These are phyloP conservation scores for Coryphaenoides rupestris DNA, from an alignment of 2,113 vertebrate species.

Conservation along the genomic window DNA sequence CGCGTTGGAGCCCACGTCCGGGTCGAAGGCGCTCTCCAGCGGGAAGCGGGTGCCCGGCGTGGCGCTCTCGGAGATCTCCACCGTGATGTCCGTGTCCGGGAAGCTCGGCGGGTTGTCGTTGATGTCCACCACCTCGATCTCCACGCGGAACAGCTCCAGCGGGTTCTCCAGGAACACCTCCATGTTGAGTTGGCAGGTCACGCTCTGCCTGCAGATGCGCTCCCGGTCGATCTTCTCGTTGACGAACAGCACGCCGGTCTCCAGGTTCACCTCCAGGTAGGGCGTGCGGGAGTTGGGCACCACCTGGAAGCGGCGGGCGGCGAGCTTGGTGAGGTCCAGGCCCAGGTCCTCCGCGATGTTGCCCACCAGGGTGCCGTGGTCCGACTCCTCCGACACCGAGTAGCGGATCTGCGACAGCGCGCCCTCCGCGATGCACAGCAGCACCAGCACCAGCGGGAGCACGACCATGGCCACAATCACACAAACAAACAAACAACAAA, in stretches of 20 bases:
- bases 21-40: constrained; percentile 94
- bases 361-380: constrained; percentile 95
- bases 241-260: constrained; percentile 90
- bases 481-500: constrained; percentile 25
- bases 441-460: constrained; percentile 80
- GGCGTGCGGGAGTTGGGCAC: constrained; percentile 90
- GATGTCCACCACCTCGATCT: constrained; percentile 95
- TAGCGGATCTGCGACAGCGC: constrained; percentile 90
- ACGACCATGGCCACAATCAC: constrained; percentile 84
- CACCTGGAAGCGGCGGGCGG: constrained; percentile 90
- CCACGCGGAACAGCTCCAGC: constrained; percentile 92
- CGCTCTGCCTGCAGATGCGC: constrained; percentile 92
- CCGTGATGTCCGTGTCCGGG: constrained; percentile 90
- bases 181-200: constrained; percentile 90
- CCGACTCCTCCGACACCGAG: constrained; percentile 94
- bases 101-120: constrained; percentile 96
- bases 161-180: constrained; percentile 97
- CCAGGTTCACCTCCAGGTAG: constrained; percentile 93
- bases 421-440: constrained; percentile 83
- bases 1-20: constrained; percentile 95
- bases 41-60: constrained; percentile 95
- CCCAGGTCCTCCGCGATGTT: constrained; percentile 98
- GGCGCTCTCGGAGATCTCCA: constrained; percentile 97
- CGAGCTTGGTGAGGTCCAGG: constrained; percentile 97
- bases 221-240: constrained; percentile 94